These are phyloP conservation scores for Anas flavirostris DNA, from an alignment of 2,797 vertebrate species.

Conservation along the genomic window DNA sequence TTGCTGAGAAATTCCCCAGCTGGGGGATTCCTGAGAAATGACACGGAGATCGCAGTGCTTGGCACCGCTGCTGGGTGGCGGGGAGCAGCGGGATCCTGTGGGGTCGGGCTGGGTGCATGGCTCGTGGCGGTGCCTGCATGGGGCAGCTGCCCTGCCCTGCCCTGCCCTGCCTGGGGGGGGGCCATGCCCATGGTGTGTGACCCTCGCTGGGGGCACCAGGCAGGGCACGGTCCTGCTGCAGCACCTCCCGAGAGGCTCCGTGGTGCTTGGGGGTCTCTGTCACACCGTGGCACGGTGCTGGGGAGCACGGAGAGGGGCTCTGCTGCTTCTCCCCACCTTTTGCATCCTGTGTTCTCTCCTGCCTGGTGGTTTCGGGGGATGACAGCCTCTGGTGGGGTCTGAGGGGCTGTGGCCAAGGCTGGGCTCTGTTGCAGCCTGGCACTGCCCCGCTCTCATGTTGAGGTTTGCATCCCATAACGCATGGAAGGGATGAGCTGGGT, in stretches of 20 bases:
- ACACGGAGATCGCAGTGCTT: fast-evolving
- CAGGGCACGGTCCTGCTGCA: fast-evolving
- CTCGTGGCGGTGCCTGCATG: neutral
- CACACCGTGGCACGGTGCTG: too few species aligned
- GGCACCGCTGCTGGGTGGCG: neutral
- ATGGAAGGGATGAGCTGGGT: neutral
- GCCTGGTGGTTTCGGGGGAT: neutral
- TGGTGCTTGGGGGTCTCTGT: neutral
- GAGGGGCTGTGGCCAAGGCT: neutral
- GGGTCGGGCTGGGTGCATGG: neutral
- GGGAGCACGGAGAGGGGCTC: neutral
- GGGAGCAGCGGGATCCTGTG: fast-evolving
- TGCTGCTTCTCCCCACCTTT: neutral
- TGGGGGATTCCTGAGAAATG: neutral
- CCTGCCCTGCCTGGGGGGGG: neutral
- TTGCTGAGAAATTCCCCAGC: slow-evolving; percentile 16
- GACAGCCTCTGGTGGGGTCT: neutral
- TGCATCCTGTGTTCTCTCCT: slow-evolving; percentile 23
- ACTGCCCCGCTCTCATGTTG: fast-evolving
- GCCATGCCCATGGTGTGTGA: fast-evolving
- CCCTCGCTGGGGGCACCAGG: neutral
- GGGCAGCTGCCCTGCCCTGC: neutral
- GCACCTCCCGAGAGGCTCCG: neutral
- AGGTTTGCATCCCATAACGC: neutral
- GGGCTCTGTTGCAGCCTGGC: fast-evolving